These are phyloP conservation scores for Eumaeus atala DNA, from an alignment of 1,140 invertebrate species.

Conservation along the genomic window DNA sequence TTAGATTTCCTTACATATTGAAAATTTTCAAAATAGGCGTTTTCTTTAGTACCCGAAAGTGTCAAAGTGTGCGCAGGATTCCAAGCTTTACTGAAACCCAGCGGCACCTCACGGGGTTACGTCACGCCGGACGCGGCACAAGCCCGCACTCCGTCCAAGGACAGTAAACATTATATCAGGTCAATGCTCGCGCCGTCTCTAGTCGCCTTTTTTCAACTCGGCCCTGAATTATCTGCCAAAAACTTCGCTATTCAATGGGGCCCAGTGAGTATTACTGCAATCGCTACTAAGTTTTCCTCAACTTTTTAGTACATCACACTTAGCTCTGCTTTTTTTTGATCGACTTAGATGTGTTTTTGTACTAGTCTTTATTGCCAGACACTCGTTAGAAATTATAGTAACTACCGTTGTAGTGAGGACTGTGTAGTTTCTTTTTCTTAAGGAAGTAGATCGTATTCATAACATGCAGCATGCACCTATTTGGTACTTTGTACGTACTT, in stretches of 20 bases:
- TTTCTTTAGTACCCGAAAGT: not conserved
- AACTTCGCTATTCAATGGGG: slow-evolving; percentile 35
- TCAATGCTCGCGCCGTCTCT: slow-evolving; percentile 63
- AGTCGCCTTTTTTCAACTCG: slow-evolving; percentile 50
- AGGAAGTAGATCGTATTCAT: no score
- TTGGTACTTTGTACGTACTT: no score
- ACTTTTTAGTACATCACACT: slow-evolving; percentile 6
- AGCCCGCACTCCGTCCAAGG: slow-evolving; percentile 53
- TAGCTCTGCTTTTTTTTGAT: no score
- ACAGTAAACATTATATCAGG: slow-evolving; percentile 68
- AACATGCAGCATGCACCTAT: no score
- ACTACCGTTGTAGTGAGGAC: no score
- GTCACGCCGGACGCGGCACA: slow-evolving; percentile 51
- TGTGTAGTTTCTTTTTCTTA: no score
- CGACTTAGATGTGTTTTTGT: no score
- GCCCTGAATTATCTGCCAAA: slow-evolving; percentile 49
- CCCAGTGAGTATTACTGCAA: slow-evolving; percentile 27
- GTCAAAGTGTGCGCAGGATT: not conserved
- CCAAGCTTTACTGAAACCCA: slow-evolving; percentile 54
- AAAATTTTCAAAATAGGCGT: no score
- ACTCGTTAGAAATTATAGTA: no score
- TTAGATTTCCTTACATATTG: no score
- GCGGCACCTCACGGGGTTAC: slow-evolving; percentile 61
- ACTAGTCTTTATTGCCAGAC: no score
- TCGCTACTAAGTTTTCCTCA: slow-evolving; percentile 18